Percentiles rank a stretch among this genome's conserved stretches.
These are phyloP conservation scores for Scalopus aquaticus DNA, from an alignment of 2,113 vertebrate species.

Conservation along the genomic window DNA sequence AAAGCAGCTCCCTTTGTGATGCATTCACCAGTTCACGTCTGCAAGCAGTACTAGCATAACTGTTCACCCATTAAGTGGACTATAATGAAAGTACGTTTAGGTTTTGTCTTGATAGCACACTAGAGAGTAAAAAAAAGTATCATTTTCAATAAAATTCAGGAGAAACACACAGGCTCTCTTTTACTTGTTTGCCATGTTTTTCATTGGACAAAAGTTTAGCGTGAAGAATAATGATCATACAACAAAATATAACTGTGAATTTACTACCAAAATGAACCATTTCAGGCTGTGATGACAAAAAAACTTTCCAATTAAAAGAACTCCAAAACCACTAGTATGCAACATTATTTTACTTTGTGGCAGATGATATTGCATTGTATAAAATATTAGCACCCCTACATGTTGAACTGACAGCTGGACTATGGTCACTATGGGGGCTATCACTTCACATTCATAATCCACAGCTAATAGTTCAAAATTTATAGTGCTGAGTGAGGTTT, in stretches of 20 bases:
- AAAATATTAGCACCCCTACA: neutral
- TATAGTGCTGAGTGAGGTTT: neutral
- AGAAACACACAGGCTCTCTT: neutral
- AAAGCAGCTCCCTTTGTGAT: neutral
- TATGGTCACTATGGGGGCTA: slow-evolving; percentile 23
- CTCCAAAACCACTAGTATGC: slow-evolving; percentile 7
- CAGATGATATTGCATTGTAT: neutral
- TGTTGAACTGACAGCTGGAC: slow-evolving; percentile 48
- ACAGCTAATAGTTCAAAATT: slow-evolving; percentile 32
- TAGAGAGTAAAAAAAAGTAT: neutral
- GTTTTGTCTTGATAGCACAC: neutral
- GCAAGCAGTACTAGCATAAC: neutral
- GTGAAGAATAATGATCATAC: neutral
- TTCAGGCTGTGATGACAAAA: neutral
- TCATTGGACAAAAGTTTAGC: neutral
- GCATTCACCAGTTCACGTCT: neutral
- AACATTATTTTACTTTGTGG: slow-evolving; percentile 57
- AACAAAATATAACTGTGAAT: neutral
- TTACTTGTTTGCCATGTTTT: neutral
- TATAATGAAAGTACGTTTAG: neutral
- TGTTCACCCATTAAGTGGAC: neutral
- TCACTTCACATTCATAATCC: slow-evolving; percentile 47
- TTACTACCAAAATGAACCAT: slow-evolving; percentile 15
- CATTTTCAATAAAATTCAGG: neutral
- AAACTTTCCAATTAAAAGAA: slow-evolving; percentile 52